phyloP scores from a whole-genome alignment of 2,113 vertebrate species.

The Aptenodytes patagonicus region DNA sequence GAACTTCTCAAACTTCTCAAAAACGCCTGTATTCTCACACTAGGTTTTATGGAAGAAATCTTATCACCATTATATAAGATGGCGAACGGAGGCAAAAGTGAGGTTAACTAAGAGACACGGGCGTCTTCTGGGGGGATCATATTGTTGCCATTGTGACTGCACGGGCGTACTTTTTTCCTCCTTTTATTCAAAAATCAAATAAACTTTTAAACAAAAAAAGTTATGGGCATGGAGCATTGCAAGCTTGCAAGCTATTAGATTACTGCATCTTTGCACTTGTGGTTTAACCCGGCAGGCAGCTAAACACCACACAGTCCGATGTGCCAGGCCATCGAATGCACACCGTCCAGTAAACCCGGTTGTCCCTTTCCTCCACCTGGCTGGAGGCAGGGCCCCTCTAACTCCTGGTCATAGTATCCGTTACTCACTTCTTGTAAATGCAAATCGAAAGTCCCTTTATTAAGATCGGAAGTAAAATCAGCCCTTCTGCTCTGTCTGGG shows the following conservation, averaged over 20 bases:
- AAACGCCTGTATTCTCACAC: not conserved
- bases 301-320: no score
- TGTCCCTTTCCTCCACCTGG: no score
- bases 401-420: no score
- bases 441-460: no score
- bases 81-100: not conserved
- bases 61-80: not conserved
- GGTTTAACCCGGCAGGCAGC: no score
- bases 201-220: not conserved
- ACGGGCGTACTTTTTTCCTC: fast-evolving
- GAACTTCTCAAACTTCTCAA: not conserved
- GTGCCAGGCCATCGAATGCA: no score
- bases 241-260: not conserved
- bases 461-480: no score
- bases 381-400: no score
- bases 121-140: not conserved
- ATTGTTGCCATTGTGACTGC: not conserved
- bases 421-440: no score
- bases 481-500: no score
- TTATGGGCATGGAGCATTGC: not conserved
- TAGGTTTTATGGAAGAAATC: not conserved
- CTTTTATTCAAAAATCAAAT: not conserved
- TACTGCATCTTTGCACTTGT: not conserved
- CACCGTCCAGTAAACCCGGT: no score
- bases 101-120: not conserved